A percentile compares a stretch with the other conserved stretches of the same genome.
These are phyloP conservation scores for Umimayanthus chanpuru DNA, from an alignment of 92 coral and sea anemone genomes.

Conservation along the genomic window DNA sequence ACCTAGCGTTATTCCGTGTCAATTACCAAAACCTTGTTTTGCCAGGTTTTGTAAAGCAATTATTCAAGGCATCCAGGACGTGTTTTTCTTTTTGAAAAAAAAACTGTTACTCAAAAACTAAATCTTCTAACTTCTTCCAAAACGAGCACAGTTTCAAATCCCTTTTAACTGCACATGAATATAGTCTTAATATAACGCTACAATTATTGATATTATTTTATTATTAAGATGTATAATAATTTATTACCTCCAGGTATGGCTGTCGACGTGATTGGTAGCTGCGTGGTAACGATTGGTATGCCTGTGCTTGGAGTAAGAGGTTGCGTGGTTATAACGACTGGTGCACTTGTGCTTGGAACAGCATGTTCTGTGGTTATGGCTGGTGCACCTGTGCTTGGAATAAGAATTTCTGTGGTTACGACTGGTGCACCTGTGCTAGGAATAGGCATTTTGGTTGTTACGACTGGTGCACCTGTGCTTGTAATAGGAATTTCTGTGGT, in stretches of 20 bases:
- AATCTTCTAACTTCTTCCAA: too few relatives aligned
- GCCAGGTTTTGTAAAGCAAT: not conserved
- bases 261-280: not conserved
- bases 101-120: too few relatives aligned
- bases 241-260: not conserved
- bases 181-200: too few relatives aligned
- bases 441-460: not conserved
- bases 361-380: not conserved
- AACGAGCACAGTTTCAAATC: not conserved
- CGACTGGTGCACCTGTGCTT: conserved; percentile 3
- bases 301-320: not conserved
- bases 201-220: too few relatives aligned
- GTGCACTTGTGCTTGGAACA: not conserved
- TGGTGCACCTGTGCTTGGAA: conserved; percentile 5
- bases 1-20: not conserved
- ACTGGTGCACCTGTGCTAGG: not conserved
- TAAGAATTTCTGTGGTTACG: not conserved
- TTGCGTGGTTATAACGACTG: not conserved
- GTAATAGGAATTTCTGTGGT: not conserved
- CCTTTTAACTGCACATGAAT: not conserved
- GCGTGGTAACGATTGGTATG: not conserved
- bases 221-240: not conserved
- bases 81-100: too few relatives aligned
- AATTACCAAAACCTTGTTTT: too few relatives aligned
- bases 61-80: not conserved